Base-by-base conservation (phyloP, 2,888 invertebrate species). In the Scrobipalpa costella region DNA sequence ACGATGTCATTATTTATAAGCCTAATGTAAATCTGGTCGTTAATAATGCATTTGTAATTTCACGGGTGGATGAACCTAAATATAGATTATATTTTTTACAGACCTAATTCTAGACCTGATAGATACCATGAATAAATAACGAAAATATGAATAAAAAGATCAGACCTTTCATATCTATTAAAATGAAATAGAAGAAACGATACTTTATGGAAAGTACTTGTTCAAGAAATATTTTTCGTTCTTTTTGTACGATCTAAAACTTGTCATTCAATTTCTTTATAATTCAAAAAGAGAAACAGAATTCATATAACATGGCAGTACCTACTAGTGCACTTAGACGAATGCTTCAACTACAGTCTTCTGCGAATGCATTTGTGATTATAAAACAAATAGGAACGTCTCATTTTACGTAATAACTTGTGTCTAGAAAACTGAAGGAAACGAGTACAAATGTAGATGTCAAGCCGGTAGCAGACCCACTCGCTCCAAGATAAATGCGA, bases 391-490 rank as follows among this genome's bases (percentile, higher is more conserved):
- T 27, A 15, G 2, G 44, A 15, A 21, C 50, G 50, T 27, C 34
- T 55, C 33, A 55, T 55, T 15, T 34, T n/a, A 55, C 55, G n/a
- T 55, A 55, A 55, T 55, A 55, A 55, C 55, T 55, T 55, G 55
- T 55, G 27, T 34, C 55, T 55, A 55, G 34, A 55, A 55, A 27
- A n/a, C 33, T 19, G 38, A 57, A 57, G 57, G 11, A 19, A 57
- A 57, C 57, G 38, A 21, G 38, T 57, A 57, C 57, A 57, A 59
- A 59, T 59, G 44, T 59, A 59, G 44, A 44, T 49, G 60, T 60
- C 49, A 60, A 33, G 21, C 44, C 34, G 55, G 55, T 33, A 9
- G 15, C 27, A 44, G 60, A n/a, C 34, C 60, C 60, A 49, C 34
- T 15, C 44, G 60, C 33, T 27, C 34, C 21, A 49, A 60, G 60